Evolutionary conservation across 1,140 invertebrate species (phyloP), one percentile per base, ranked within the genome.

Genomic region (Nasonia longicornis): DNA sequence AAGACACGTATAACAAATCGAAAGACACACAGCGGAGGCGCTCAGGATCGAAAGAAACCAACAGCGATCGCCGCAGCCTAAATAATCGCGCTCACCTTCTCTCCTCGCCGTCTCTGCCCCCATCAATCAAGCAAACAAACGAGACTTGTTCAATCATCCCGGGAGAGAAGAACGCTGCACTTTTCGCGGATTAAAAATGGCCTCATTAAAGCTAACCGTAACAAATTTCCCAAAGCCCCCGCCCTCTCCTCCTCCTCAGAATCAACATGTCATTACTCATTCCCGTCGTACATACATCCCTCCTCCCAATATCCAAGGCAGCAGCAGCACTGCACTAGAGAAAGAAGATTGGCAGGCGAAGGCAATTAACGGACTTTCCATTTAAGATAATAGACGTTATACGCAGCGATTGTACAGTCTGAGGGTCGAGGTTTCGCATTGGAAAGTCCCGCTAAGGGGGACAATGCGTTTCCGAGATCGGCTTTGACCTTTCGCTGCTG

Each of bases 321-420:
- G 52, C 52, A 58, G 35, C 69, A 31, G 38, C 38, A 42, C 69
- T 20, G 22, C 22, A 8, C 66, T 29, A 58, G 52, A 58, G 52
- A 58, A 31, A 31, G 69, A 71, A 71, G 69, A 71, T 71, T 71
- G 35, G 29, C 73, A 22, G n/a, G 73, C 73, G 16, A 67, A 77
- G 35, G 58, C 63, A 77, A 77, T 66, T 77, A 77, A 67, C 58
- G 12, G 75, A 67, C 75, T 77, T 77, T 77, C 75, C 75, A 77
- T 66, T 66, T 77, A 67, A 45, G 35, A 66, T 77, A 77, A 77
- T 77, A 42, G 58, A 64, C 12, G 16, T 4, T 35, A 8, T 20
- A n/a, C 45, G 45, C 45, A 11, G 45, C 10, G 45, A 35, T 2
- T 58, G 16, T 58, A n/a, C 16, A 58, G 64, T 29, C 16, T 8